Base-by-base conservation (phyloP, 2,113 vertebrate species). In the Phylloscopus trochilus region DNA sequence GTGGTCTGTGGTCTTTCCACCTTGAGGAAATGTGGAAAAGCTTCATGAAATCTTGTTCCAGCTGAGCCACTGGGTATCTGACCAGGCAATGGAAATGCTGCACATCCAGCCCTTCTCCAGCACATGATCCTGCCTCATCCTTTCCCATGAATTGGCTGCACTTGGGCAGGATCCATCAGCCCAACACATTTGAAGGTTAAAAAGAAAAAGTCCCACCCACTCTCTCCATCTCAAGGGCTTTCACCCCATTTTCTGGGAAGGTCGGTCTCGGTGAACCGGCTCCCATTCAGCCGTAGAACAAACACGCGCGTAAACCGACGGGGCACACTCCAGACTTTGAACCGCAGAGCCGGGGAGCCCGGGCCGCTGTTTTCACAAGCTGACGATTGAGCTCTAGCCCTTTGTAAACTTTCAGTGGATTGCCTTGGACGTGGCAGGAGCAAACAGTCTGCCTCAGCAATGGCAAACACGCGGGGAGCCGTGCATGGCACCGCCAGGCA, bases 281-380 rank as follows among this genome's bases (percentile, higher is more conserved):
- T 92, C 75, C 58, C 16, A 5, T 66, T 90, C 47, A 18, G 95
- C 83, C 3, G 31, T 86, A 88, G 74, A 93, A 90, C 39, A 94
- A 93, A 94, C 75, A 88, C 22, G 68, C 3, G 88, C 4, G 85
- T 94, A 95, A 94, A 91, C 46, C 3, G 37, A 27, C 22, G 5
- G 69, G 86, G 83, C 88, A 97, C 72, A 73, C 86, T 94, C 83
- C 53, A 97, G 97, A 97, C 96, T 97, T 97, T 97, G 97, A 88
- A 93, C 97, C 14, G 3, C 20, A 18, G 79, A 47, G 77, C 53
- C 3, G 0, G 14, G 51, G 70, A 92, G 87, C 70, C 64, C 7
- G 4, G 27, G 5, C 6, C 0, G 3, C 51, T 95, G 96, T 95
- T 97, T 97, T 92, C 95, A 95, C 93, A 95, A 95, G 96, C 96